phyloP scores from a whole-genome alignment of 2,113 vertebrate genomes.

The Aix galericulata region DNA sequence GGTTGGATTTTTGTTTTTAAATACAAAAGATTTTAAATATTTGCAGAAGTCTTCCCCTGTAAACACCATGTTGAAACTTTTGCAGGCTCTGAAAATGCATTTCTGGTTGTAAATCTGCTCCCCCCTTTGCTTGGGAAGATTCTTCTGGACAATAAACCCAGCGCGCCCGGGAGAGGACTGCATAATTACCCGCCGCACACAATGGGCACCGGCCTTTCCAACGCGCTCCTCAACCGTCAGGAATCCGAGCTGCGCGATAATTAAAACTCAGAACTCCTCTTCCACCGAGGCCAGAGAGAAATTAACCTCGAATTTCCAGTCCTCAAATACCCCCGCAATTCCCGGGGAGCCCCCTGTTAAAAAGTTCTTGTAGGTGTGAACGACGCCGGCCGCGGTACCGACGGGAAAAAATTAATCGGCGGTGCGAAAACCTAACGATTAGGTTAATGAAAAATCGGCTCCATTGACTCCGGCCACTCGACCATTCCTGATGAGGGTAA shows the following conservation, averaged over 20 bases:
- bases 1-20: not conserved
- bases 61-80: not conserved
- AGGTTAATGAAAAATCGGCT: slow-evolving; percentile 33
- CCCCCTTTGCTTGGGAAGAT: slow-evolving; percentile 50
- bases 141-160: slow-evolving; percentile 58
- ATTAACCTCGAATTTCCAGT: not conserved
- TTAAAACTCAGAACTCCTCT: slow-evolving; percentile 45
- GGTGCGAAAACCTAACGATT: not conserved
- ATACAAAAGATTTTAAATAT: not conserved
- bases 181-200: slow-evolving; percentile 61
- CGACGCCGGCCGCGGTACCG: not conserved
- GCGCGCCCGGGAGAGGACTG: slow-evolving; percentile 1
- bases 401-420: slow-evolving; percentile 26
- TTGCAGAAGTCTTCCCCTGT: not conserved
- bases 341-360: not conserved
- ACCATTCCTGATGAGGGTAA: slow-evolving; percentile 42
- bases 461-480: not conserved
- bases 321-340: not conserved
- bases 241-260: slow-evolving; percentile 53
- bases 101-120: slow-evolving; percentile 14
- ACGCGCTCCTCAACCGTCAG: not conserved
- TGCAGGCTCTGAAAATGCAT: slow-evolving; percentile 23
- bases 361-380: not conserved
- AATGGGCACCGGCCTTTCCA: slow-evolving; percentile 56
- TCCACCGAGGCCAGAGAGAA: not conserved